phyloP scores from a whole-genome alignment of 2,113 vertebrate genomes.

The Merops nubicus region DNA sequence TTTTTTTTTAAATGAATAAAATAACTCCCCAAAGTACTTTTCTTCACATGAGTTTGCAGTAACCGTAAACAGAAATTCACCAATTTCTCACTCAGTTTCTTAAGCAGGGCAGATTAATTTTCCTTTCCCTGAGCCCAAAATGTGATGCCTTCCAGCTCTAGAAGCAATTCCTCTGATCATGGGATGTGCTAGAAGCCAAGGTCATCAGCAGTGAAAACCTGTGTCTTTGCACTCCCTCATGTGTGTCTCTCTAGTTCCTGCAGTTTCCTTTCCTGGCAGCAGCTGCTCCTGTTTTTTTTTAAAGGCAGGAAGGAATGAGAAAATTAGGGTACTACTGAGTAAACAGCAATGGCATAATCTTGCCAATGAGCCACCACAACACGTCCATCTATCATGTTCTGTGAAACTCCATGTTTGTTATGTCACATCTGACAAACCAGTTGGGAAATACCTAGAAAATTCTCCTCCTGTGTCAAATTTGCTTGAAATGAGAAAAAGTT shows the following conservation, averaged over 20 bases:
- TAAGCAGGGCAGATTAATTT: background rate
- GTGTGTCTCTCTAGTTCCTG: background rate
- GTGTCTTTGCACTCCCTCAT: background rate
- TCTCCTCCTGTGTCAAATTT: background rate
- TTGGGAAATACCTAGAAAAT: background rate
- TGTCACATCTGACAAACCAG: background rate
- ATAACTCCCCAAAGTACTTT: background rate
- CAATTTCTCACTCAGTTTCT: background rate
- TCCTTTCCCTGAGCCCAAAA: background rate
- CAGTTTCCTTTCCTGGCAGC: constrained; percentile 16
- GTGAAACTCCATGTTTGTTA: background rate
- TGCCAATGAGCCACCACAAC: background rate
- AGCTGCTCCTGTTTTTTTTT: constrained; percentile 1
- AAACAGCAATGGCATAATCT: background rate
- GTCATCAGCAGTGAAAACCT: background rate
- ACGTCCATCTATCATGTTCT: background rate
- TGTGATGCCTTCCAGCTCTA: background rate
- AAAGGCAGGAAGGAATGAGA: background rate
- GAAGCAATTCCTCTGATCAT: background rate
- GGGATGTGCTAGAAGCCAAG: background rate
- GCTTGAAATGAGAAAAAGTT: background rate
- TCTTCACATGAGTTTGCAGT: background rate
- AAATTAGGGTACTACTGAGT: background rate
- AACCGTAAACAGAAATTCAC: background rate
- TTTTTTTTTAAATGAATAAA: background rate